Evolutionary conservation across 2,797 vertebrate genomes (phyloP).

Genomic region (Premnoplex brunnescens): DNA sequence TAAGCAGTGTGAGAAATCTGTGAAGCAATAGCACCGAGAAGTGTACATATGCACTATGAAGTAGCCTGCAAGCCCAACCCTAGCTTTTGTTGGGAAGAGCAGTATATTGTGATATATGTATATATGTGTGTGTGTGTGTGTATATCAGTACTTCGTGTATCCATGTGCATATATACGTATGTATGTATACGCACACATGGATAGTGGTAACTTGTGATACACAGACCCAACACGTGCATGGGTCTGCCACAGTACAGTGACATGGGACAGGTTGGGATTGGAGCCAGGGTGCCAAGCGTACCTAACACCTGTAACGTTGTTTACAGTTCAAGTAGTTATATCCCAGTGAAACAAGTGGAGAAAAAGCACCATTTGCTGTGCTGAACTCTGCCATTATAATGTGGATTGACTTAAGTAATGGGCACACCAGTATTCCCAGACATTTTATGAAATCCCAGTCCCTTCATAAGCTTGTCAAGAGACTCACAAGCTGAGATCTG

Average conservation of each 20-base stretch:
- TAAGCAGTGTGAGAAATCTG: accelerated
- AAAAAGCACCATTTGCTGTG: neutral
- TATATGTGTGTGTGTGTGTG: neutral
- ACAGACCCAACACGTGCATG: neutral
- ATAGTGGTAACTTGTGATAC: accelerated
- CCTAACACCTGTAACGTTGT: neutral
- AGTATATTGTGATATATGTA: too few relatives aligned
- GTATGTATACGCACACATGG: neutral
- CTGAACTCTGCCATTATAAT: neutral
- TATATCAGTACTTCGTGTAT: neutral
- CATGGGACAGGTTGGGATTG: neutral
- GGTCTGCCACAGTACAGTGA: neutral
- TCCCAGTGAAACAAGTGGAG: neutral
- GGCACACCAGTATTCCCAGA: neutral
- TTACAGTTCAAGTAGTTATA: neutral
- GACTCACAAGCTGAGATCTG: neutral
- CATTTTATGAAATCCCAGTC: neutral
- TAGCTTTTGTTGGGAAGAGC: neutral
- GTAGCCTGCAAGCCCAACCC: neutral
- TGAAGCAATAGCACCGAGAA: neutral
- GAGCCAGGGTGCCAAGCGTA: neutral
- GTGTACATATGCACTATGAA: accelerated
- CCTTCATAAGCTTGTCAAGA: neutral
- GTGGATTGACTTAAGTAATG: neutral
- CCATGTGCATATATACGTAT: too few relatives aligned